Base-by-base conservation (phyloP, 1,140 invertebrate species). In the Hypothenemus hampei region DNA sequence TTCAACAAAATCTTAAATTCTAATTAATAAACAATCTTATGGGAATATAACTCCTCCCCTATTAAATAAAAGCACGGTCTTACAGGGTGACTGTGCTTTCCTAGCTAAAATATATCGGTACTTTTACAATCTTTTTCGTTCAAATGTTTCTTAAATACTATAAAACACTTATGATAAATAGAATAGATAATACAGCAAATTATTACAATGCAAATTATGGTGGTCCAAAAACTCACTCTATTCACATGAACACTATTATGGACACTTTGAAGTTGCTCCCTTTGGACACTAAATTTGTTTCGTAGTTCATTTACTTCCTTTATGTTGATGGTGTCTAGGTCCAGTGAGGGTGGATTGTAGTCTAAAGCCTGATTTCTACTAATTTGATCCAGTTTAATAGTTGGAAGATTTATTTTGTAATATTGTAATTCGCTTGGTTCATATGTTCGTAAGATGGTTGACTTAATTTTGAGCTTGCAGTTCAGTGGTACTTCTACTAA, bases 181-280 rank as follows among this genome's bases (percentile, higher is more conserved):
- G 21, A 21, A 41, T 41, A 41, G 4, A 15, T 8, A 15, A 22
- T 22, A 19, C 16, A 4, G 10, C 16, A 20, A 6, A 19, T 15
- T 10, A 41, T 41, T 20, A 41, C 4, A 5, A 21, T 15, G 24
- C 26, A 45, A 35, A 47, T 0, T 19, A 53, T 8, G 13, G 47
- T 37, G 23, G 36, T 50, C 21, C 48, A 50, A 40, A 50, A 24
- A 41, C 48, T 50, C 3, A 31, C 11, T 39, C 22, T 37, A 13
- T 50, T 40, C 3, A 50, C 13, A 20, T 50, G 40, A 10, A 50
- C 48, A n/a, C 6, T 15, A 8, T 4, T 22, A 4, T 33, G 13
- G 4, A 50, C 11, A n/a, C 23, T 21, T 40, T 50, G 15, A 7
- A 50, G 33, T 8, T 15, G 8, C 40, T 40, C 13, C 21, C 15